Base-by-base conservation (phyloP, 1,140 invertebrate species). In the Cryptotermes secundus region DNA sequence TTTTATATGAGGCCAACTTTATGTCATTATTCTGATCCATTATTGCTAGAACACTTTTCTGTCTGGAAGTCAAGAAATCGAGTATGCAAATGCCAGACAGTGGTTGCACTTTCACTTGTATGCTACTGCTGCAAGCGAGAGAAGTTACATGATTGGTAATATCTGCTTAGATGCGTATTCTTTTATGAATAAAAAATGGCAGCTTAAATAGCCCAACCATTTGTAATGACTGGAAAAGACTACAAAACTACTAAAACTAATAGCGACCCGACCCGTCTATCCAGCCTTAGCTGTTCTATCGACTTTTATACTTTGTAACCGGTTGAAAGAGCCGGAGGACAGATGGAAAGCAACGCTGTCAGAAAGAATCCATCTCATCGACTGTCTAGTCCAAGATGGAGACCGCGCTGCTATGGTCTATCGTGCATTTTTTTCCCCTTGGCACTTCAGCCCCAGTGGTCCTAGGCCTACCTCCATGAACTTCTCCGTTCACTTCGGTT, bases 151-250 rank as follows among this genome's bases (percentile, higher is more conserved):
- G 59, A 72, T n/a, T 31, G 59, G 26, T 31, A 72, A 72, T 72
- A 16, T 22, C 59, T 26, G 9, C 45, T 81, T 38, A 81, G 31
- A 81, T 81, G 81, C 81, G 81, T 42, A 34, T 9, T n/a, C 35
- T 38, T 42, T 82, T 82, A 82, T 82, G 81, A 82, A 82, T 82
- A 82, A 38, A 82, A 82, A 82, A 82, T 82, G 81, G 81, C 80
- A 81, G 80, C 59, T 72, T 72, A 72, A 26, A n/a, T 31, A 72
- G 59, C n/a, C n/a, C 59, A 9, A 72, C 26, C 59, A 31, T 31
- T 3, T 10, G 59, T 31, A 72, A 72, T 72, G 59, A 72, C 59
- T 7, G 26, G 59, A 72, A 72, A n/a, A 31, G 59, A 72, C 59
- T 72, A 72, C 59, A 72, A 72, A 72, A 72, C 59, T 72, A 31